phyloP scores from a whole-genome alignment of 2,113 vertebrate genomes.

The Cinclus cinclus region DNA sequence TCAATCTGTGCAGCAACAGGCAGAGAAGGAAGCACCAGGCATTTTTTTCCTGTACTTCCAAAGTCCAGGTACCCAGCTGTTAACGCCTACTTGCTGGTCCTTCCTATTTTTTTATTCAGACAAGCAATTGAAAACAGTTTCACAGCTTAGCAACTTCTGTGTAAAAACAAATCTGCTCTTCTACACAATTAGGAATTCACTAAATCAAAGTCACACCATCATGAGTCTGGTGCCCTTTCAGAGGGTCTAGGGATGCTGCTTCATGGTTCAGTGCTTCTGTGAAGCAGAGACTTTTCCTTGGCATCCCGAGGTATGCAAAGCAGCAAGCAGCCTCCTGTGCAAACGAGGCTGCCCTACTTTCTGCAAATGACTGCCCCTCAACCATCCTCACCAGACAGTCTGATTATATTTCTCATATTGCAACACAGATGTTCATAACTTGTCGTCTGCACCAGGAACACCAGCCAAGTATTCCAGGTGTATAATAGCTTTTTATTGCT shows the following conservation, averaged over 20 bases:
- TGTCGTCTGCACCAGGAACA: not conserved
- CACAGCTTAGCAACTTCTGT: slow-evolving; percentile 24
- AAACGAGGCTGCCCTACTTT: not conserved
- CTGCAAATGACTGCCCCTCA: not conserved
- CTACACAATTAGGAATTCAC: not conserved
- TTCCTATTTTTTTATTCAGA: slow-evolving; percentile 8
- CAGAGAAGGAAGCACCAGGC: slow-evolving; percentile 49
- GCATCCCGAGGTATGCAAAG: not conserved
- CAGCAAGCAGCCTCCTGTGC: not conserved
- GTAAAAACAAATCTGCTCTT: slow-evolving; percentile 50
- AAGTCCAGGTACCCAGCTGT: slow-evolving; percentile 68
- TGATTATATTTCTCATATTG: not conserved
- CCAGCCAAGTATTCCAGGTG: slow-evolving; percentile 22
- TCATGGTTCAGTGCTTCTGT: accelerated
- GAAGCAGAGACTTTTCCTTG: not conserved
- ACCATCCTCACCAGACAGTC: not conserved
- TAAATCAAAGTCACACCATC: not conserved
- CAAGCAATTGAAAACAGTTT: not conserved
- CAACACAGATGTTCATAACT: slow-evolving; percentile 3
- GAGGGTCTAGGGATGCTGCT: not conserved
- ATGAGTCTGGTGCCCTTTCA: not conserved
- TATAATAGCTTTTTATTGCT: not conserved
- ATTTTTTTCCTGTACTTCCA: slow-evolving; percentile 26
- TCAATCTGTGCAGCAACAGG: slow-evolving; percentile 54
- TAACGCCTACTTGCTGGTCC: slow-evolving; percentile 46